Conservation (phyloP, 2,113 vertebrate genomes). For the Callorhinus ursinus region DNA sequence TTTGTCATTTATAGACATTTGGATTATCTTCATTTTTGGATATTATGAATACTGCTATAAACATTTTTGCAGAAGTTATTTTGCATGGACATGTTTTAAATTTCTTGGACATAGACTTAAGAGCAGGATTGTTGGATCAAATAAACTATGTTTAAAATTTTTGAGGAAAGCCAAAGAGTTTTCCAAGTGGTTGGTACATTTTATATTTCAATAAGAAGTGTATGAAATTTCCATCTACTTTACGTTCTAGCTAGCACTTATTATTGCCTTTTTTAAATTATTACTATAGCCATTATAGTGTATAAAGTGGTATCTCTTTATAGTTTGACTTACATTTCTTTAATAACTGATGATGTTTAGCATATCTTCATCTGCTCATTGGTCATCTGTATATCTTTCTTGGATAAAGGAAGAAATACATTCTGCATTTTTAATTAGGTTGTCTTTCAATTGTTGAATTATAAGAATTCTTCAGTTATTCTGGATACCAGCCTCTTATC, state of each 20-base stretch:
- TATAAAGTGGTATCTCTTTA: neutral
- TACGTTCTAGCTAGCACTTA: neutral
- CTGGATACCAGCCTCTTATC: neutral
- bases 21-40: neutral
- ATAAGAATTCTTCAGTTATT: neutral
- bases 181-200: neutral
- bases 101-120: neutral
- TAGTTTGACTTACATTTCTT: neutral
- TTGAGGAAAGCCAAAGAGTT: neutral
- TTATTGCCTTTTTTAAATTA: neutral
- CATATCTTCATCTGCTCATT: neutral
- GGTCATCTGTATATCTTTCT: neutral
- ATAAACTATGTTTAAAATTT: neutral
- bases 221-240: neutral
- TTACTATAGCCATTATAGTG: neutral
- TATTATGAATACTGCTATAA: neutral
- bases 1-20: neutral
- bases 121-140: neutral
- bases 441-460: neutral
- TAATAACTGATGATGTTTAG: neutral
- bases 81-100: neutral
- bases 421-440: neutral
- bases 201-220: neutral
- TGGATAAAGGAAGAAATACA: neutral
- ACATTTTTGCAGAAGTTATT: neutral